Evolutionary conservation across 1,140 invertebrate genomes (phyloP).

Genomic region (Brachionus paranguensis): DNA sequence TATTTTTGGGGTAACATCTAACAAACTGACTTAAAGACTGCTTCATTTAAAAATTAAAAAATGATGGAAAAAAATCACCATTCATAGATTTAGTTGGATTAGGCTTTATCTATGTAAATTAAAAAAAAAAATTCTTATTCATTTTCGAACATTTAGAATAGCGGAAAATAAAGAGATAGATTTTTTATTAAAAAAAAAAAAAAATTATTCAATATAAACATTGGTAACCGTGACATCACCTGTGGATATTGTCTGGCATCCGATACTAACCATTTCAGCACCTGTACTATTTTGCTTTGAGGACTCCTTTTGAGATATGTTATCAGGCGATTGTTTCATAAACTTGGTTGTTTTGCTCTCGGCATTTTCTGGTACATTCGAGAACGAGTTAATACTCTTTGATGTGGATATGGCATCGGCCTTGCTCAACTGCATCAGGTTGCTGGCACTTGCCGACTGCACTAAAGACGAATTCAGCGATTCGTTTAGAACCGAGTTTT

Average conservation of each 20-base stretch:
- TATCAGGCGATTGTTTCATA: conserved; percentile 37
- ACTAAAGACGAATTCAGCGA: background rate
- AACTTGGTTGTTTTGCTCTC: conserved; percentile 4
- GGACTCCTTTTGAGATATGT: conserved; percentile 21
- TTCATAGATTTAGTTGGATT: background rate
- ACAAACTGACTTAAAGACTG: background rate
- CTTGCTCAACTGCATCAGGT: background rate
- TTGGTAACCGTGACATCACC: conserved; percentile 37
- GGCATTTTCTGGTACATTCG: background rate
- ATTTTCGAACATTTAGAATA: background rate
- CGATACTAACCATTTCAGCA: conserved; percentile 21
- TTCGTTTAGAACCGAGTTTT: conserved; percentile 1
- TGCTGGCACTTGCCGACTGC: background rate
- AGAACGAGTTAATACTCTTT: conserved; percentile 24
- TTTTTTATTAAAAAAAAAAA: background rate
- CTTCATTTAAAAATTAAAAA: background rate
- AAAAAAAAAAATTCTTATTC: background rate
- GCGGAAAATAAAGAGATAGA: background rate
- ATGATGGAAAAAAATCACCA: background rate
- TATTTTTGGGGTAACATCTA: background rate
- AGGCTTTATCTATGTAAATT: background rate
- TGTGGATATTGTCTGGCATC: conserved; percentile 40
- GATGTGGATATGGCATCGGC: background rate
- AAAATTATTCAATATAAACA: conserved; percentile 39
- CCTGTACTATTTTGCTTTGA: background rate